phyloP scores from a whole-genome alignment of 2,888 invertebrate genomes.

The Drosophila quinaria region DNA sequence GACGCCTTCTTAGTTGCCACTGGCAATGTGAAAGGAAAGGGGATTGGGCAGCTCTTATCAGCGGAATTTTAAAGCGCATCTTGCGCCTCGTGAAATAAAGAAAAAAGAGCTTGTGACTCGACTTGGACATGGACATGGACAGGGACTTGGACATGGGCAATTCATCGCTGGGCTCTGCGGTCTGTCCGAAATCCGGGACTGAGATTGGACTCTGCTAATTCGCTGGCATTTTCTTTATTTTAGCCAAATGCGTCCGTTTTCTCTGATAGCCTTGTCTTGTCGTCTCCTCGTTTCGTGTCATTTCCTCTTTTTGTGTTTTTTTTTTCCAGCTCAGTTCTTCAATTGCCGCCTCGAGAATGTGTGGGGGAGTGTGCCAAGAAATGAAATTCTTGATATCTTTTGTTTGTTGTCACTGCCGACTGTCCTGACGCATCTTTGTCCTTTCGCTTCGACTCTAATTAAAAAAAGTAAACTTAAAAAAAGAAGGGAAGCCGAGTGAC shows the following conservation, averaged over 20 bases:
- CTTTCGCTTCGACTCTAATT: conserved; percentile 82
- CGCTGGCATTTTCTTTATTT: conserved; percentile 81
- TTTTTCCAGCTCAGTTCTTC: conserved; percentile 41
- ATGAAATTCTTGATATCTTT: conserved; percentile 82
- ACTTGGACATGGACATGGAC: conserved; percentile 36
- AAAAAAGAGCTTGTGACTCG: conserved; percentile 35
- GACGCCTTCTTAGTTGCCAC: conserved; percentile 67
- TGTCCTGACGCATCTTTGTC: conserved; percentile 81
- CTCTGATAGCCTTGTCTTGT: conserved; percentile 60
- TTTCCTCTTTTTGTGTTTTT: conserved; percentile 18
- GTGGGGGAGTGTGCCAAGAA: conserved; percentile 62
- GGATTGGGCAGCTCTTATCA: conserved; percentile 55
- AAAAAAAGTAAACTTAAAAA: conserved; percentile 56
- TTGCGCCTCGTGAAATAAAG: conserved; percentile 39
- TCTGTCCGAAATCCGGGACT: conserved; percentile 4
- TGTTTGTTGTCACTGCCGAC: conserved; percentile 77
- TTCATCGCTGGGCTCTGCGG: conserved; percentile 58
- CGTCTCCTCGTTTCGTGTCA: conserved; percentile 34
- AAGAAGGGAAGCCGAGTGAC: conserved; percentile 72
- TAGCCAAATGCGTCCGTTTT: conserved; percentile 73
- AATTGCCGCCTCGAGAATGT: conserved; percentile 51
- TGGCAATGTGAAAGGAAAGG: conserved; percentile 21
- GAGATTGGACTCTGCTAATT: conserved; percentile 58
- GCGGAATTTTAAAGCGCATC: conserved; percentile 78
- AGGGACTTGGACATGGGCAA: conserved; percentile 69